Evolutionary conservation across 2,888 invertebrate species (phyloP), one percentile per base, ranked within the genome.

Genomic region (Drosophila sordidula): DNA sequence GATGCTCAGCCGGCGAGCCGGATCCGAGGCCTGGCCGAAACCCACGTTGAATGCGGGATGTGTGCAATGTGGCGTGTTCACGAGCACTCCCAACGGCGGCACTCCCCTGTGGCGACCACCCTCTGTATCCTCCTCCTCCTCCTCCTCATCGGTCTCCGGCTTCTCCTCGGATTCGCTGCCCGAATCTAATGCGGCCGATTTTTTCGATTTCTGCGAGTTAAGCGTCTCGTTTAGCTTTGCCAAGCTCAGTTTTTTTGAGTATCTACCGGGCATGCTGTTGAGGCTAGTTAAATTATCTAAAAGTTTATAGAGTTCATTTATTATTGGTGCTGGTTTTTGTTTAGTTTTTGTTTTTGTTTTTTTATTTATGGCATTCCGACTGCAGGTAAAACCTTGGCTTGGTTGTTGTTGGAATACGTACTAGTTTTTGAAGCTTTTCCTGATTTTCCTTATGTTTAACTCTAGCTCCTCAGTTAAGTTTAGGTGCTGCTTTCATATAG

Each of bases 21-120:
- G 14, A 14, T 64, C 34, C 1, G 38, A 8, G 1, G 22, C 49
- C 0, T 57, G 12, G 12, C 50, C 51, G 8, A 75, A 41, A 0
- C 88, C 88, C 5, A 34, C 16, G 36, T 86, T 82, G 1, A 45
- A 0, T 0, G 12, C 14, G 0, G 80, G 62, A n/a, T 64, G 63
- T 0, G 67, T 18, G n/a, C 12, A 52, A n/a, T 88, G 89, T 5
- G 75, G 22, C 4, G 54, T 54, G 18, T 25, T n/a, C 1, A 64
- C 63, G 5, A 87, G 36, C 3, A 57, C 12, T 6, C n/a, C 6
- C 1, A 62, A 59, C 5, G 6, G 11, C 1, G 36, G 56, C n/a
- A n/a, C n/a, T 1, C 4, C 16, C 9, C 4, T 4, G 0, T 0
- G 25, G 3, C 1, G 25, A 9, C 29, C 32, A 9, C 18, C 12